Conservation (phyloP, 1,140 invertebrate species). For the Aphis craccivora region DNA sequence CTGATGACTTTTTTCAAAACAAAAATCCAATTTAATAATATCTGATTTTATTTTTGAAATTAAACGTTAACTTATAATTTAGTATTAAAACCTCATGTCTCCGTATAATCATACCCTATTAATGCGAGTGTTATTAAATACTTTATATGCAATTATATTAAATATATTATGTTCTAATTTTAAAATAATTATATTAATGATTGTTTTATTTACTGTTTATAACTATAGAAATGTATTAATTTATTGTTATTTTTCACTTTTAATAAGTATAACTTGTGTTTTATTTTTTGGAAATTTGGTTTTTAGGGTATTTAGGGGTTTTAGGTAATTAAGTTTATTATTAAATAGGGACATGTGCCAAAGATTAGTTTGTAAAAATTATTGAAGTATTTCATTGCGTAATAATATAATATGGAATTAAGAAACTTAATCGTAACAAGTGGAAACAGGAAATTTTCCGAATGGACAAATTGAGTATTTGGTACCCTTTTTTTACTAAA, state of each 20-base stretch:
- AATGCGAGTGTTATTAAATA: not conserved
- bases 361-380: not conserved
- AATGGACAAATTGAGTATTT: too few relatives aligned
- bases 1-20: not conserved
- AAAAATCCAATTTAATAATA: not conserved
- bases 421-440: too few relatives aligned
- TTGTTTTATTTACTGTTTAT: too few relatives aligned
- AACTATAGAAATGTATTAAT: too few relatives aligned
- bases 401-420: too few relatives aligned
- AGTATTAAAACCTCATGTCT: not conserved
- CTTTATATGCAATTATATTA: not conserved
- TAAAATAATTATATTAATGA: too few relatives aligned
- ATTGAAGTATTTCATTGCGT: not conserved
- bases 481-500: too few relatives aligned
- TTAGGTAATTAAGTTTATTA: too few relatives aligned
- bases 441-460: too few relatives aligned
- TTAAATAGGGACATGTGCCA: not conserved
- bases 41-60: not conserved
- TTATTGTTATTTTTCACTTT: too few relatives aligned
- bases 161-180: too few relatives aligned
- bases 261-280: not conserved
- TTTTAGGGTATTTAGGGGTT: too few relatives aligned
- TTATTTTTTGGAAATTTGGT: not conserved
- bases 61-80: not conserved
- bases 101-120: rapidly evolving